phyloP scores from a whole-genome alignment of 2,113 vertebrate genomes.

The Leucopsar rothschildi region DNA sequence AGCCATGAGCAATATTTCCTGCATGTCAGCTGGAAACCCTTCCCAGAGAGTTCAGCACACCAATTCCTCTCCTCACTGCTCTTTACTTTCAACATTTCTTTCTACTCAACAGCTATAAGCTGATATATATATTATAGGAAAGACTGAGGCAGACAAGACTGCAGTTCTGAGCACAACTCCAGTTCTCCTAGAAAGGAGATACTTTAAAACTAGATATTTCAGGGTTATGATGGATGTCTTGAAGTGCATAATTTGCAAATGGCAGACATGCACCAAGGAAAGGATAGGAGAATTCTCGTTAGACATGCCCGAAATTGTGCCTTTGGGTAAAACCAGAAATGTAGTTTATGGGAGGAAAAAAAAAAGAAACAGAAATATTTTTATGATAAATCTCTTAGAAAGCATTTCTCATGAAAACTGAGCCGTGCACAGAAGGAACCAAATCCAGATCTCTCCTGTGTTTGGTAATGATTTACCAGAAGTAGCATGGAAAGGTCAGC shows the following conservation, averaged over 20 bases:
- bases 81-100: neutral
- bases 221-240: neutral
- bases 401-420: neutral
- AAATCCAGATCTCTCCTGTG: neutral
- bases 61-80: slow-evolving; percentile 48
- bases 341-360: neutral
- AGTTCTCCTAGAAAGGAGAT: neutral
- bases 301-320: neutral
- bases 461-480: neutral
- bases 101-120: neutral
- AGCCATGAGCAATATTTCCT: slow-evolving; percentile 29
- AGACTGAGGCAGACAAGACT: neutral
- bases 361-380: neutral
- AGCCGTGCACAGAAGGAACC: neutral
- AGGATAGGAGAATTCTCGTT: neutral
- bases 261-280: neutral
- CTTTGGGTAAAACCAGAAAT: neutral
- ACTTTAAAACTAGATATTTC: neutral
- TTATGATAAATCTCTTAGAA: neutral
- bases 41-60: slow-evolving; percentile 23
- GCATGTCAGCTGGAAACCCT: slow-evolving; percentile 35
- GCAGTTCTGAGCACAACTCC: neutral
- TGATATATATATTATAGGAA: neutral
- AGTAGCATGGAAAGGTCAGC: neutral
- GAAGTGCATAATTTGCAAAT: neutral